Conservation (phyloP, 2,113 vertebrate genomes). For the Catharus bicknelli region DNA sequence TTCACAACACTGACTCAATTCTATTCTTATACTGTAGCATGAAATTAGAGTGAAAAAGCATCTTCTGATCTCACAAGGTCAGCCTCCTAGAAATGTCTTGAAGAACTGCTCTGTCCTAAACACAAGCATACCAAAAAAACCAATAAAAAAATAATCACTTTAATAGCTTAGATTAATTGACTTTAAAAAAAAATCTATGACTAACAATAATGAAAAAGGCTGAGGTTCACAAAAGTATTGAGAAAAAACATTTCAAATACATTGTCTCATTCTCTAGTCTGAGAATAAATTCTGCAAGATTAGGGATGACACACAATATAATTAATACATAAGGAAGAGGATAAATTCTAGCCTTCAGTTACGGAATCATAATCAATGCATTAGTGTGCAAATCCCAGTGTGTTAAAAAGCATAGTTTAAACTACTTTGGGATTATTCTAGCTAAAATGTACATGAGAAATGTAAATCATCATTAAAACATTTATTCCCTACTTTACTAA, state of each 20-base stretch:
- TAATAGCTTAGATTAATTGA: neutral
- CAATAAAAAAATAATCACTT: neutral
- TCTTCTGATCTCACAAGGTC: neutral
- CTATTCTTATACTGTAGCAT: neutral
- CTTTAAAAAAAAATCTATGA: neutral
- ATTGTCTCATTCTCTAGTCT: neutral
- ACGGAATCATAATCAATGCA: slow-evolving; percentile 48
- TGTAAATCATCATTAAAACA: slow-evolving; percentile 16
- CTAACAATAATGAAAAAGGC: neutral
- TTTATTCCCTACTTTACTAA: slow-evolving; percentile 28
- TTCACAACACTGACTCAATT: neutral
- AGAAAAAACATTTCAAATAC: neutral
- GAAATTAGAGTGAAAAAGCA: neutral
- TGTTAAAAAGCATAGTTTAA: slow-evolving; percentile 43
- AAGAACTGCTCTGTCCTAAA: neutral
- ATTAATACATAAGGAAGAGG: slow-evolving; percentile 36
- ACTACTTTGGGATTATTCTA: slow-evolving; percentile 19
- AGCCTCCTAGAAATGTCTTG: neutral
- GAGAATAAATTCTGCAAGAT: slow-evolving; percentile 33
- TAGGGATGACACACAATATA: neutral
- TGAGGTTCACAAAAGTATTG: neutral
- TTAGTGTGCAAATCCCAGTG: slow-evolving; percentile 40
- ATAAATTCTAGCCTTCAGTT: slow-evolving; percentile 36
- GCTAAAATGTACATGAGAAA: slow-evolving; percentile 35
- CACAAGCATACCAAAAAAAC: neutral